Base-by-base conservation (phyloP, 2,797 vertebrate species). In the Yasuhikotakia modesta region DNA sequence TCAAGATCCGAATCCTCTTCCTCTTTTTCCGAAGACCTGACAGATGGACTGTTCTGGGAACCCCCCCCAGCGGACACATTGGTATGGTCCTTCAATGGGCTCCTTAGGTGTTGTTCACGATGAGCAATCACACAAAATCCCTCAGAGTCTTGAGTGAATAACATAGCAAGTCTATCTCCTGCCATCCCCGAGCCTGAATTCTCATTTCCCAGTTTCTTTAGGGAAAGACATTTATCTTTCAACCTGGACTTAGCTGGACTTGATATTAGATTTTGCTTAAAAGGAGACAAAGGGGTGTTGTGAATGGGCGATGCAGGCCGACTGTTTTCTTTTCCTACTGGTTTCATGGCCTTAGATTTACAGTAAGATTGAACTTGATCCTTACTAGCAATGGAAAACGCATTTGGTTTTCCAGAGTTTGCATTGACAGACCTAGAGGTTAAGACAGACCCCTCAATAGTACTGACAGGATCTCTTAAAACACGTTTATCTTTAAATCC, bases 101-200 rank as follows among this genome's bases (percentile, higher is more conserved):
- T 87, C 65, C 83, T 84, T 30, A 57, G 53, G 7, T 17, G 57
- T 35, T 74, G 66, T 69, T 60, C 50, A 60, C 79, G 78, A 76
- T 96, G 95, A 2, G 95, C 91, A 0, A 95, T 98, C 1, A 96
- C 95, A 45, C 70, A 87, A 82, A 93, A 91, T n/a, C 96, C 97
- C 50, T 98, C 89, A 0, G 95, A 95, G 82, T 98, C 96, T 89
- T 96, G 94, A 0, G 91, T 96, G 80, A 97, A 96, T 81, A 97
- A 74, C 66, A 24, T 71, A 16, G 79, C 87, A 17, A 92, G 82
- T 80, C 86, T 88, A 74, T 91, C 88, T 24, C 85, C 88, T 0
- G 86, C 83, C 0, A 7, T 46, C 17, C 80, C 84, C 30, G 45
- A 61, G 60, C 24, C 52, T 8, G 46, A 70, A 35, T 19, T 61